phyloP scores from a whole-genome alignment of 2,113 vertebrate genomes.

The Scomber japonicus region DNA sequence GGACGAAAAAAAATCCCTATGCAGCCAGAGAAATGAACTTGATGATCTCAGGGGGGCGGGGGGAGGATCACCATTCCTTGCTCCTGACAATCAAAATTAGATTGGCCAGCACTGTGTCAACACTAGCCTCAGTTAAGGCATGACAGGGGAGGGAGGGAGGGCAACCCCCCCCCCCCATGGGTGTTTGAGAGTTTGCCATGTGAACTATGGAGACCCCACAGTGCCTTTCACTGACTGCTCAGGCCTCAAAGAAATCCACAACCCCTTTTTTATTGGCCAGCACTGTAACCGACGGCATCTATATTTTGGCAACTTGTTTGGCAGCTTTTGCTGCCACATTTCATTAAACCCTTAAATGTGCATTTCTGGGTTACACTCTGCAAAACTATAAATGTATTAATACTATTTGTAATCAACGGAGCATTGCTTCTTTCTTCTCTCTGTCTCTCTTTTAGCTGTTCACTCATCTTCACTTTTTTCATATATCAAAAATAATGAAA shows the following conservation, averaged over 20 bases:
- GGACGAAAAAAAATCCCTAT: conserved; percentile 74
- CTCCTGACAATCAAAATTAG: conserved; percentile 87
- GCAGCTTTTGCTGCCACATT: conserved; percentile 26
- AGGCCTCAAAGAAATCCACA: conserved; percentile 80
- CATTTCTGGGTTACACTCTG: not conserved
- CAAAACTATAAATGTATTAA: not conserved
- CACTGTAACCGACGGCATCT: conserved; percentile 79
- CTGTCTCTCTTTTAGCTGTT: not conserved
- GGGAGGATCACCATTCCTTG: conserved; percentile 81
- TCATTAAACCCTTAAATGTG: conserved; percentile 17
- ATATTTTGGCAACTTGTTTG: conserved; percentile 59
- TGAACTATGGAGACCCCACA: conserved; percentile 87
- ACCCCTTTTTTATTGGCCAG: conserved; percentile 76
- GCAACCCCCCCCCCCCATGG: conserved; percentile 65
- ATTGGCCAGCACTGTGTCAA: conserved; percentile 87
- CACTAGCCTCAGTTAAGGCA: conserved; percentile 83
- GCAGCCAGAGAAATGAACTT: conserved; percentile 87
- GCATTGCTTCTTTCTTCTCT: not conserved
- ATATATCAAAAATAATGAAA: too few relatives aligned
- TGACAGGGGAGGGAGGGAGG: conserved; percentile 78
- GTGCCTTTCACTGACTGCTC: conserved; percentile 86
- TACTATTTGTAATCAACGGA: not conserved
- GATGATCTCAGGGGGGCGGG: conserved; percentile 84
- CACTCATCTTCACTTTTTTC: too few relatives aligned
- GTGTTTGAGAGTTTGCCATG: conserved; percentile 85